Conservation (phyloP, 2,797 vertebrate genomes). For the Molossus alvarezi region DNA sequence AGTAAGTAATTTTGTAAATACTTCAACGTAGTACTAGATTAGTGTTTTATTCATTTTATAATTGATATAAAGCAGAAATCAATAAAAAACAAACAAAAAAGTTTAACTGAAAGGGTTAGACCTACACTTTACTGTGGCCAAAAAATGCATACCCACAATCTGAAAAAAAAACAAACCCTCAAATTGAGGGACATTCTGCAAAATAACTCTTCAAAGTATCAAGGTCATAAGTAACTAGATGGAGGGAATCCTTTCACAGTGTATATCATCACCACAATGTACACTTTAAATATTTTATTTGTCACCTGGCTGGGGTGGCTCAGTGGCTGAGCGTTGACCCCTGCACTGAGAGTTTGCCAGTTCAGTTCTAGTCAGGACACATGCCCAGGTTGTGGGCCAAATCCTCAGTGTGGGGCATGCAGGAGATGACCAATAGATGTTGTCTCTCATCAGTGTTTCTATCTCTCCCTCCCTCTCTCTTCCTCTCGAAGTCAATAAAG, state of each 20-base stretch:
- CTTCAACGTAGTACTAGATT: background rate
- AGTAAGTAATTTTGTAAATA: slow-evolving; percentile 69
- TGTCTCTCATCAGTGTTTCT: no score
- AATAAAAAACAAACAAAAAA: slow-evolving; percentile 12
- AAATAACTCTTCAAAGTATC: slow-evolving; percentile 32
- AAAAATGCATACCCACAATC: slow-evolving; percentile 34
- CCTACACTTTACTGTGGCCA: background rate
- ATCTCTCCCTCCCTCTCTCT: no score
- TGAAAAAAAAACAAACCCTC: slow-evolving; percentile 1
- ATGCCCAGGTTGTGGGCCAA: no score
- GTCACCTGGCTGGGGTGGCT: no score
- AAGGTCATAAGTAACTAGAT: background rate
- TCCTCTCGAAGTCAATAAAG: no score
- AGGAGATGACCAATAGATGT: no score
- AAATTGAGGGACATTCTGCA: background rate
- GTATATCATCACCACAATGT: background rate
- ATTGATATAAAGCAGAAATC: slow-evolving; percentile 5
- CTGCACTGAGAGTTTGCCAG: no score
- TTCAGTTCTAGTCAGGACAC: no score
- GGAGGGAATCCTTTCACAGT: background rate
- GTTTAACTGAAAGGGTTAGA: background rate
- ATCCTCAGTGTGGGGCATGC: no score
- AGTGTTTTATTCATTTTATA: slow-evolving; percentile 1
- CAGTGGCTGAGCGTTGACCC: no score
- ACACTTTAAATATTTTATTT: background rate